Base-by-base conservation (phyloP, 2,888 invertebrate genomes). In the Chelonus formosanus region DNA sequence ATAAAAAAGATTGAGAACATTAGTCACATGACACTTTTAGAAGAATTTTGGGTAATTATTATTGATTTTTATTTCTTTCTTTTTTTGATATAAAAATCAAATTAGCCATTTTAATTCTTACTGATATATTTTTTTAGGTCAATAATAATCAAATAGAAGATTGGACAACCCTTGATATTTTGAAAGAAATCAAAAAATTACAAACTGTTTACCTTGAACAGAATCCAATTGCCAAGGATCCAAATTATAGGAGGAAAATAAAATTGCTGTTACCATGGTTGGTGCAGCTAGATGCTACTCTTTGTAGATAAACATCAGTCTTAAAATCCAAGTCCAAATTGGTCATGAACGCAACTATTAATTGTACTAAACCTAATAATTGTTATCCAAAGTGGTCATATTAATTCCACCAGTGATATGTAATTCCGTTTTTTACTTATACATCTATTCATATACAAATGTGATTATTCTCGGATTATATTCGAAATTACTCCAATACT, bases 261-360 rank as follows among this genome's bases (percentile, higher is more conserved):
- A 97, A 94, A 85, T 85, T 98, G 65, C 88, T 91, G 1, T 86
- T 97, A 31, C 97, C 98, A 0, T 90, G 91, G 76, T 85, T 99
- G 36, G 88, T 89, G 67, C 98, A 99, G 85, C 94, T 99, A 74
- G 99, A 99, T 86, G 98, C 98, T 5, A 98, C 97, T 5, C 85
- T 96, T 77, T 96, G 95, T 86, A 90, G 90, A 87, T 90, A 87
- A 88, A 76, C 54, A 6, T 40, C 6, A 40, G 6, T 3, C 40
- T 40, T 6, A 40, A 4, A 2, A 6, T 40, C 40, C 40, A 40
- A 5, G 6, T 40, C 40, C 40, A 4, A 40, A 40, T 36, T 40
- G n/a, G 10, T 43, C 31, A 56, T 20, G 20, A 20, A 20, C 20
- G 20, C 20, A 20, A 20, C 20, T 20, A 20, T 20, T 20, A 20